Percentiles rank a stretch among this genome's conserved stretches.
phyloP scores from a whole-genome alignment of 2,797 vertebrate genomes.

The Pangasius sanitwongsei region DNA sequence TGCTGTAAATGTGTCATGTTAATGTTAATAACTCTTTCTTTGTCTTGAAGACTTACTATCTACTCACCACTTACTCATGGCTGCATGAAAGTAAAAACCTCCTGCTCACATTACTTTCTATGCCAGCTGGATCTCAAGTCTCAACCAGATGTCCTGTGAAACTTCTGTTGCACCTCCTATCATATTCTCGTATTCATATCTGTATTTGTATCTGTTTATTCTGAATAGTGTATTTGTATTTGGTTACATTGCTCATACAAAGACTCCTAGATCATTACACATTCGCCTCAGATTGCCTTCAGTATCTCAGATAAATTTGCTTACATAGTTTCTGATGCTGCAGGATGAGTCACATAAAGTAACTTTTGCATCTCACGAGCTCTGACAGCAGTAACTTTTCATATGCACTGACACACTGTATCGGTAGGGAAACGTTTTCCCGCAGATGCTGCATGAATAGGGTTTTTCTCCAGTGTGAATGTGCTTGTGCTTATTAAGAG shows the following conservation, averaged over 20 bases:
- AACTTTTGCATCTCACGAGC: not conserved
- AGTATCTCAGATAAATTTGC: not conserved
- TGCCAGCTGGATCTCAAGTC: no score
- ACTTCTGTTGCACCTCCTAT: no score
- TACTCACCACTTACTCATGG: not conserved
- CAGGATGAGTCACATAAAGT: not conserved
- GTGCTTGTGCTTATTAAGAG: slow-evolving; percentile 25
- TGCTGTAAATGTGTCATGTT: not conserved
- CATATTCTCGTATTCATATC: no score
- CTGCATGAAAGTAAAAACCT: not conserved
- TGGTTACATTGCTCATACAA: not conserved
- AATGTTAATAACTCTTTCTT: no score
- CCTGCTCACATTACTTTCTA: no score
- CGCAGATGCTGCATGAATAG: slow-evolving; percentile 15
- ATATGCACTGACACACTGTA: not conserved
- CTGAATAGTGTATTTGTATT: not conserved
- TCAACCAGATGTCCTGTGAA: no score
- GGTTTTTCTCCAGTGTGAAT: slow-evolving; percentile 36
- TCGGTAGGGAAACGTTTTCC: not conserved
- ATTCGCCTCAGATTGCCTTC: not conserved
- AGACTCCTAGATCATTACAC: not conserved
- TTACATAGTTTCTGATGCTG: not conserved
- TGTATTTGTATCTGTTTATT: not conserved
- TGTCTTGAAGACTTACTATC: not conserved
- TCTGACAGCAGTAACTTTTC: not conserved